Evolutionary conservation across 1,140 invertebrate species (phyloP).

Genomic region (Thaumatotibia leucotreta): DNA sequence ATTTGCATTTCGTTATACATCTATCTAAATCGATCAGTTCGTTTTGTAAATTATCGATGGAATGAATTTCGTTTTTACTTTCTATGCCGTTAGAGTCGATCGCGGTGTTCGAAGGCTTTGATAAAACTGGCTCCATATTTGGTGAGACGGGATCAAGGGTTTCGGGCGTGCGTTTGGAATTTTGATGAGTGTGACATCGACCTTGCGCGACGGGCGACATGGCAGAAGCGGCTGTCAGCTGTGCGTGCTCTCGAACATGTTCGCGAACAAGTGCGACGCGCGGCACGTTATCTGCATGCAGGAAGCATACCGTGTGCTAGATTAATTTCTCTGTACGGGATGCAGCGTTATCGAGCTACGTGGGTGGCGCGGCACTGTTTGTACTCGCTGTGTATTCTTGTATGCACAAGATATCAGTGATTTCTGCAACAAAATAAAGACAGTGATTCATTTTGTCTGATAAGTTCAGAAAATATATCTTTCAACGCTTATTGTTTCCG

Average conservation of each 20-base stretch:
- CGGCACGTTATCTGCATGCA: constrained; percentile 56
- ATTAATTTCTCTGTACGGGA: constrained; percentile 67
- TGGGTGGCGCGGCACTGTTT: constrained; percentile 58
- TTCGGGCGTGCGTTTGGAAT: not conserved
- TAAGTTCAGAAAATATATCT: constrained; percentile 22
- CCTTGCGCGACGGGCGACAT: not conserved
- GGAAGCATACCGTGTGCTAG: constrained; percentile 46
- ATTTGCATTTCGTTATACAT: constrained; percentile 48
- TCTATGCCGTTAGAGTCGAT: constrained; percentile 17
- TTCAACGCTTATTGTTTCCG: not conserved
- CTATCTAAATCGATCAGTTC: constrained; percentile 63
- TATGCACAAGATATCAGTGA: constrained; percentile 66
- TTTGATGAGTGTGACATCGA: not conserved
- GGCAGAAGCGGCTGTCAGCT: constrained; percentile 33
- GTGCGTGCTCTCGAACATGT: constrained; percentile 31
- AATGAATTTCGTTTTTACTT: constrained; percentile 44
- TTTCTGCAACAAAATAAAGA: constrained; percentile 67
- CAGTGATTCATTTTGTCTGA: constrained; percentile 38
- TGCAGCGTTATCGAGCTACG: constrained; percentile 55
- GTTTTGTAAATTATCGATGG: constrained; percentile 48
- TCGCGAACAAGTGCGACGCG: constrained; percentile 34
- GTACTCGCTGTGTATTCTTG: constrained; percentile 66
- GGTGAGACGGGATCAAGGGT: not conserved
- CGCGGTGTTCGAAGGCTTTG: not conserved
- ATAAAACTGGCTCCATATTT: not conserved